Evolutionary conservation across 1,140 invertebrate genomes (phyloP), one percentile per base, ranked within the genome.

Genomic region (Drosophila ironensis): DNA sequence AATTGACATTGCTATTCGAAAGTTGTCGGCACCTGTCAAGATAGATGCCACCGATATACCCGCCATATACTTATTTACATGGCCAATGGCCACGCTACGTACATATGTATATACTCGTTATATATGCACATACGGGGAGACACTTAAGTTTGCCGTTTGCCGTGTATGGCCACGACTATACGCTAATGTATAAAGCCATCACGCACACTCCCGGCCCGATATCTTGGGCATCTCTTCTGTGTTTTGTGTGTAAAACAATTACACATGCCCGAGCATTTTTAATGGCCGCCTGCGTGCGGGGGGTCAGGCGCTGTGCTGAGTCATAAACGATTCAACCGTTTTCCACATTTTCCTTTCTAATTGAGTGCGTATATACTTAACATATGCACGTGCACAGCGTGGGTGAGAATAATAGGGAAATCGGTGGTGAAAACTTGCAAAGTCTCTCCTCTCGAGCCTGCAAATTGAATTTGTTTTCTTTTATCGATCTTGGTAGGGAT

Each of bases 201-300:
- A 42, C 28, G 12, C 41, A n/a, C n/a, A n/a, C n/a, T n/a, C n/a
- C n/a, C n/a, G n/a, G 4, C 35, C 22, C 33, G 20, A 48, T 64
- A 64, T 64, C 57, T 68, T 68, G 41, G 66, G 27, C 73, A 71
- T 72, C 47, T 52, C 37, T 44, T 61, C 51, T 60, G 57, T 60
- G 56, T 52, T 30, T 44, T 61, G 64, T 60, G 57, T 60, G 56
- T 57, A 75, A 67, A 82, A 80, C 72, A 82, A 81, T 84, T 82
- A 76, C 72, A 81, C 59, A 76, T 76, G 67, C 67, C 63, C 64
- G 50, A 57, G 57, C 59, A 72, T 72, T 71, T 82, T 84, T 71
- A 81, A 82, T 82, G 73, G 50, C 45, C 45, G 33, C 46, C 47
- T 44, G 42, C 46, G 45, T 38, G 30, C 46, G 59, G 25, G 12